phyloP scores from a whole-genome alignment of 2,797 vertebrate genomes.

The Bucorvus abyssinicus region DNA sequence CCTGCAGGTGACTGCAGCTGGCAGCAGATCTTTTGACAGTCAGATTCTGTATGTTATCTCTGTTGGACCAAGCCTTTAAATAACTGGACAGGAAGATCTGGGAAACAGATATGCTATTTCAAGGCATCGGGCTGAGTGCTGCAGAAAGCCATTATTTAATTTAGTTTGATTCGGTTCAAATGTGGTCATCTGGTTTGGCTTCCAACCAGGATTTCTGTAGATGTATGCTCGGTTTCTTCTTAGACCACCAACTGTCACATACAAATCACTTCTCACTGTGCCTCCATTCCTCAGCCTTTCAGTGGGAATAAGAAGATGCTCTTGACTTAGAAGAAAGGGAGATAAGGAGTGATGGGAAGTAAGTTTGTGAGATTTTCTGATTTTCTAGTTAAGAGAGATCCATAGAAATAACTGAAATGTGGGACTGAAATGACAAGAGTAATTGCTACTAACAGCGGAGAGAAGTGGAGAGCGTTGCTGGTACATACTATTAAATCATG shows the following conservation, averaged over 20 bases:
- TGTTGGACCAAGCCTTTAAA: slow-evolving; percentile 46
- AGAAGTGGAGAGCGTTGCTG: neutral
- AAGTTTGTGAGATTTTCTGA: neutral
- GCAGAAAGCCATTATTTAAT: slow-evolving; percentile 31
- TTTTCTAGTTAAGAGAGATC: neutral
- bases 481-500: neutral
- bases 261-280: neutral
- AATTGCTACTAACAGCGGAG: neutral
- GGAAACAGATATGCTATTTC: slow-evolving; percentile 5
- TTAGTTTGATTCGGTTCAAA: neutral
- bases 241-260: neutral
- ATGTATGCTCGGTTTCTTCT: neutral
- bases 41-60: slow-evolving; percentile 32
- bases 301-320: neutral
- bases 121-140: neutral
- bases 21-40: slow-evolving; percentile 49
- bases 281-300: neutral
- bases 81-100: slow-evolving; percentile 37
- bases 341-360: neutral
- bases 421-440: neutral
- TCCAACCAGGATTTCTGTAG: neutral
- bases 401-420: neutral
- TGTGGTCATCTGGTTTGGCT: neutral
- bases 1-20: slow-evolving; percentile 64
- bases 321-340: neutral